Percentiles rank a stretch among this genome's conserved stretches.
These are phyloP conservation scores for Drosophila algonquin DNA, from an alignment of 2,888 invertebrate species.

Conservation along the genomic window DNA sequence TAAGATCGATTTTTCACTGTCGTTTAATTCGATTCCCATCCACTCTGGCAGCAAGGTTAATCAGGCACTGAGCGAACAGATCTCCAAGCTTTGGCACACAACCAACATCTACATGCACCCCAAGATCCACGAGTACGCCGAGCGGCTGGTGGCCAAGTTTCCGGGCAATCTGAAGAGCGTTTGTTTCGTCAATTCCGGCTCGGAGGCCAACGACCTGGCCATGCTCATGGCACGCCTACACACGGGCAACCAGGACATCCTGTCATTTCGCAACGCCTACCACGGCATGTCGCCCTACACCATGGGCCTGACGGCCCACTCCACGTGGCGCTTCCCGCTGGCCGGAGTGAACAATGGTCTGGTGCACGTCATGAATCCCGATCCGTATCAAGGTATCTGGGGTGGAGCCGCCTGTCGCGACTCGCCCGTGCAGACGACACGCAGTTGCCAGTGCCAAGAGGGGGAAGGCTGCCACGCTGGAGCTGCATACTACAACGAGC, in stretches of 20 bases:
- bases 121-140: slow-evolving; percentile 95
- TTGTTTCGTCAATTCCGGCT: slow-evolving; percentile 97
- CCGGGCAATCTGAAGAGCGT: slow-evolving; percentile 95
- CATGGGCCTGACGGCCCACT: slow-evolving; percentile 92
- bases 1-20: background rate
- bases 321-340: slow-evolving; percentile 91
- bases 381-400: slow-evolving; percentile 95
- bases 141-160: slow-evolving; percentile 91
- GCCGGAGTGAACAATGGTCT: slow-evolving; percentile 89
- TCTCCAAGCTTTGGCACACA: slow-evolving; percentile 94
- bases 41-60: slow-evolving; percentile 90
- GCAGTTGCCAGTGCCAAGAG: slow-evolving; percentile 87
- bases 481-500: slow-evolving; percentile 92
- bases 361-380: slow-evolving; percentile 95
- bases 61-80: slow-evolving; percentile 91
- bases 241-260: slow-evolving; percentile 92
- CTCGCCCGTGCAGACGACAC: slow-evolving; percentile 90
- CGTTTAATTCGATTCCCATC: background rate
- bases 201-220: slow-evolving; percentile 98
- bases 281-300: slow-evolving; percentile 95
- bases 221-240: slow-evolving; percentile 93
- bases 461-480: slow-evolving; percentile 89
- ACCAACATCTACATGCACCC: slow-evolving; percentile 96
- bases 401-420: slow-evolving; percentile 95
- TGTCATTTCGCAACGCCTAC: slow-evolving; percentile 94